Percentiles rank a stretch among this genome's conserved stretches.
Evolutionary conservation across 2,888 invertebrate genomes (phyloP).

Genomic region (Agrotis clavis): DNA sequence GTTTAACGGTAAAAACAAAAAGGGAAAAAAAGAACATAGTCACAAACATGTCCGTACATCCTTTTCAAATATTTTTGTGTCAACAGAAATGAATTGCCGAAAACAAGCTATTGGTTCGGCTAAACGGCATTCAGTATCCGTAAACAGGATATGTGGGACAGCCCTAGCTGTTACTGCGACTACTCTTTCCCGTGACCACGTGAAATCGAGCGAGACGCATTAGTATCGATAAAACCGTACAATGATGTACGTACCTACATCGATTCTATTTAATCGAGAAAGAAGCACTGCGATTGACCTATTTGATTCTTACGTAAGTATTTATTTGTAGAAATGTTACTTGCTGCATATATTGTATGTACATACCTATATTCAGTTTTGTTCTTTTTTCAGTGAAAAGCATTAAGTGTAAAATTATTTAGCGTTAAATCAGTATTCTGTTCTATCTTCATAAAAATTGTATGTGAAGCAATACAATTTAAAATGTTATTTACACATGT

Average conservation of each 20-base stretch:
- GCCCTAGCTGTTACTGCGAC: slow-evolving; percentile 60
- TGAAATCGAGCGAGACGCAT: slow-evolving; percentile 77
- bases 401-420: no score
- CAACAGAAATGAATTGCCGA: slow-evolving; percentile 38
- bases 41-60: slow-evolving; percentile 13
- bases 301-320: slow-evolving; percentile 10
- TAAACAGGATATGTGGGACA: slow-evolving; percentile 56
- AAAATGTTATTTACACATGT: no score
- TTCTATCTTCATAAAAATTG: no score
- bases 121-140: slow-evolving; percentile 50
- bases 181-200: slow-evolving; percentile 68
- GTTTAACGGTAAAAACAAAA: slow-evolving; percentile 19
- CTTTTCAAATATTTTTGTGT: slow-evolving; percentile 24
- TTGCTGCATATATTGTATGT: background rate
- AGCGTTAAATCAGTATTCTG: no score
- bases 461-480: no score
- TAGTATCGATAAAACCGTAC: slow-evolving; percentile 71
- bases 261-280: slow-evolving; percentile 51
- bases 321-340: slow-evolving; percentile 12
- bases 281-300: slow-evolving; percentile 45
- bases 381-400: no score
- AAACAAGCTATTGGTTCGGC: slow-evolving; percentile 45
- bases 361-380: no score
- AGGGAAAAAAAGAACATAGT: slow-evolving; percentile 1
- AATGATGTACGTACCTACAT: slow-evolving; percentile 52